phyloP scores from a whole-genome alignment of 2,797 vertebrate genomes.

The Petrocephalus schoutedeni region DNA sequence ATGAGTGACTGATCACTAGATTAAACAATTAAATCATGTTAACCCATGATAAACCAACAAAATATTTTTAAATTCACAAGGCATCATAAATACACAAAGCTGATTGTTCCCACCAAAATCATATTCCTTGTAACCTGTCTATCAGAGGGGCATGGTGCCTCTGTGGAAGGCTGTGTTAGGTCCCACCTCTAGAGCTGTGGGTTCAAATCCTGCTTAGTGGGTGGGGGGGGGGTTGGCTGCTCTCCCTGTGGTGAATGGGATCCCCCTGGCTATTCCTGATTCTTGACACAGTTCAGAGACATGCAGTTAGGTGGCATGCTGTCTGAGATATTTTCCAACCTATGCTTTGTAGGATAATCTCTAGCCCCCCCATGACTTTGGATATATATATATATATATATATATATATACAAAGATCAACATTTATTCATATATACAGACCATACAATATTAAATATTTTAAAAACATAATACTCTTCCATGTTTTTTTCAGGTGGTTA shows the following conservation, averaged over 20 bases:
- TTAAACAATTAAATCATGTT: slow-evolving; percentile 18
- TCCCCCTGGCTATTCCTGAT: background rate
- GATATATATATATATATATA: background rate
- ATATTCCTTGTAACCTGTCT: background rate
- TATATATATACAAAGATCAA: background rate
- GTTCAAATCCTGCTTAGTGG: background rate
- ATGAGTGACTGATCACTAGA: slow-evolving; percentile 18
- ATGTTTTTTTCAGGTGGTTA: background rate
- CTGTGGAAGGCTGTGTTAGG: background rate
- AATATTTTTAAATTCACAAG: background rate
- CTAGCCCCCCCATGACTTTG: background rate
- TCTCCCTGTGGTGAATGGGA: background rate
- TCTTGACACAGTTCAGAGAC: background rate
- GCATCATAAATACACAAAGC: background rate
- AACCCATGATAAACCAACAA: background rate
- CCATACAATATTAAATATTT: background rate
- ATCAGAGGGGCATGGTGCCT: background rate
- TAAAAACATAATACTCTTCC: too few species aligned
- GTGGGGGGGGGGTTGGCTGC: too few species aligned
- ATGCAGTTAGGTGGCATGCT: background rate
- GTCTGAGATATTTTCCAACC: background rate
- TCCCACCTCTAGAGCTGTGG: background rate
- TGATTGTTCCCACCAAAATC: background rate
- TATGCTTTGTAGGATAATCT: background rate
- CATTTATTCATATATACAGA: background rate